A percentile compares a stretch with the other conserved stretches of the same genome.
Evolutionary conservation across 2,888 invertebrate genomes (phyloP).

Genomic region (Lycocerus yunnanus): DNA sequence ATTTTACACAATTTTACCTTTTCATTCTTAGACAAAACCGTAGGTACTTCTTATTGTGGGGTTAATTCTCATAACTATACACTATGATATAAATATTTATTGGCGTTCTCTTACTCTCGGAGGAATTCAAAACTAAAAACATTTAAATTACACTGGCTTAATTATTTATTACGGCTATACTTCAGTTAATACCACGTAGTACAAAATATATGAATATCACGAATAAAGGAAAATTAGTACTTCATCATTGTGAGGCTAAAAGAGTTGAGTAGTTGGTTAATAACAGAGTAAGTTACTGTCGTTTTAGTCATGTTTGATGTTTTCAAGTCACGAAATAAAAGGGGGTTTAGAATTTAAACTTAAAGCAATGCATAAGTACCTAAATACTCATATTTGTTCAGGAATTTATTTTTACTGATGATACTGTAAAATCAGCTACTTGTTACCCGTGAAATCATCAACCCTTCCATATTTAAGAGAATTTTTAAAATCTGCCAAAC

Average conservation of each 20-base stretch:
- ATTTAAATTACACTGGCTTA: background rate
- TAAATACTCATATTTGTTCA: background rate
- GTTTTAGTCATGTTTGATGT: conserved; percentile 11
- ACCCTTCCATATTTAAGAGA: background rate
- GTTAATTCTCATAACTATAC: background rate
- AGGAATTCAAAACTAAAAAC: background rate
- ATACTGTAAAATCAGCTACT: background rate
- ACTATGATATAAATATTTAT: background rate
- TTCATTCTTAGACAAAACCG: background rate
- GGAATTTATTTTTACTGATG: background rate
- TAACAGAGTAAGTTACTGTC: background rate
- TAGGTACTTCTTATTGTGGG: background rate
- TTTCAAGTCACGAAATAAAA: conserved; percentile 6
- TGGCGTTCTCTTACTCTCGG: background rate
- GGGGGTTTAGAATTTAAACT: conserved; percentile 9
- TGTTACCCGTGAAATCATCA: background rate
- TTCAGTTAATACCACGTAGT: background rate
- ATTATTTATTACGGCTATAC: background rate
- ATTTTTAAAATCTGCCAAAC: background rate
- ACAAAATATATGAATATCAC: background rate
- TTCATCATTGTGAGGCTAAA: background rate
- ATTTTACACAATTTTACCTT: background rate
- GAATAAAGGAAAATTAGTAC: background rate
- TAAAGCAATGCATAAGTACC: background rate
- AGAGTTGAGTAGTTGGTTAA: conserved; percentile 1